Base-by-base conservation (phyloP, 2,888 invertebrate species). In the Euzophera pinguis region DNA sequence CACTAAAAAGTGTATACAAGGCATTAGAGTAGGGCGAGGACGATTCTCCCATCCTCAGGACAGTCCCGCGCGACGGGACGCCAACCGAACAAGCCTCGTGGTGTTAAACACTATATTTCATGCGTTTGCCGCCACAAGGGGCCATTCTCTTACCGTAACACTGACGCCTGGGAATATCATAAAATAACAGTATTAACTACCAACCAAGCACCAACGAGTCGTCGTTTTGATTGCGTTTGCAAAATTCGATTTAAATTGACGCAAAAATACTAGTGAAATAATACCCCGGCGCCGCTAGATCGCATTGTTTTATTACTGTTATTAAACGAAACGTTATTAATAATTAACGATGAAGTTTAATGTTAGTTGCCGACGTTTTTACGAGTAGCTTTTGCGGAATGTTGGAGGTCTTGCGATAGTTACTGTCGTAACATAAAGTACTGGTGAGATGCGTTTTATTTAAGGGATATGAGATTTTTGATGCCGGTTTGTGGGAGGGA, bases 101-200 rank as follows among this genome's bases (percentile, higher is more conserved):
- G 88, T 85, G 88, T 88, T 85, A 89, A 88, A 82, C 81, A 79
- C 81, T 69, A 88, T 89, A 87, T 83, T 82, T 89, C 87, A 88
- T 81, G 68, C 66, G 67, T 69, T 61, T 64, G 73, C 77, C 81
- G 73, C 85, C 69, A 81, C 67, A 74, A 69, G 69, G 78, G 78
- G 70, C 73, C 78, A 75, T 75, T 81, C 81, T 75, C 74, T 80
- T 73, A 73, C 70, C 61, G 67, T 65, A 67, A 69, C 67, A 64
- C 74, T 64, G 68, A 75, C 72, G 70, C 75, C 72, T 78, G 66
- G 67, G 69, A 68, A 72, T 69, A 75, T 75, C 81, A 69, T 83
- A 81, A 84, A 84, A 72, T 70, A 69, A 70, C 65, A 65, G 72
- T 75, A 71, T 78, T 77, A 75, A 78, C 67, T 67, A 71, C 71